Base-by-base conservation (phyloP, 2,888 invertebrate species). In the Clostera curtula region DNA sequence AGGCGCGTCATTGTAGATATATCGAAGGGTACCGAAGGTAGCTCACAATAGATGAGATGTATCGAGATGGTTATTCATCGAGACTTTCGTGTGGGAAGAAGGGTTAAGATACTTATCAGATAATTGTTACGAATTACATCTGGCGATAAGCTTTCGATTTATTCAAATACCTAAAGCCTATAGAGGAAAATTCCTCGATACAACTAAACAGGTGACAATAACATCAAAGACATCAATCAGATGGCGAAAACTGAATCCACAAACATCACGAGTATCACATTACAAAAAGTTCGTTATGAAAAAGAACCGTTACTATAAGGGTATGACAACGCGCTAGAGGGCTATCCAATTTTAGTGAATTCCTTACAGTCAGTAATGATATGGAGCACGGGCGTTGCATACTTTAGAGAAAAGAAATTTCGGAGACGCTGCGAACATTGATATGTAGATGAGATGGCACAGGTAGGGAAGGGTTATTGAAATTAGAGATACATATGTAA, bases 241-340 rank as follows among this genome's bases (percentile, higher is more conserved):
- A 49, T 48, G 67, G 65, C 64, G 67, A 63, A 74, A 72, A 74
- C 68, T 55, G 49, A 62, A 72, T 77, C 80, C 76, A 77, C 72
- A 76, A 79, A 80, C 76, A 80, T 74, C 57, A 64, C 56, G 63
- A 64, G 74, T 82, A 82, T 82, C 77, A 51, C 68, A 66, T 82
- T 82, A 74, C 82, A 76, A 75, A 74, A 80, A 79, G 76, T 82
- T 75, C 80, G 80, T 79, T 82, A 79, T 67, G 62, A 74, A 75
- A 76, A 76, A 68, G 70, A 80, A 74, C 79, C 82, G 82, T 82
- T 82, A 77, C 71, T 72, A 70, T 74, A 80, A 77, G 75, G 77
- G 79, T 77, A 77, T 74, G 75, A 75, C 71, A 76, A 61, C 65
- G 64, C 60, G 59, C 61, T 43, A 65, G 66, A 68, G 73, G 75